Percentiles rank a stretch among this genome's conserved stretches.
Evolutionary conservation across 2,113 vertebrate species (phyloP).

Genomic region (Gambusia holbrooki): DNA sequence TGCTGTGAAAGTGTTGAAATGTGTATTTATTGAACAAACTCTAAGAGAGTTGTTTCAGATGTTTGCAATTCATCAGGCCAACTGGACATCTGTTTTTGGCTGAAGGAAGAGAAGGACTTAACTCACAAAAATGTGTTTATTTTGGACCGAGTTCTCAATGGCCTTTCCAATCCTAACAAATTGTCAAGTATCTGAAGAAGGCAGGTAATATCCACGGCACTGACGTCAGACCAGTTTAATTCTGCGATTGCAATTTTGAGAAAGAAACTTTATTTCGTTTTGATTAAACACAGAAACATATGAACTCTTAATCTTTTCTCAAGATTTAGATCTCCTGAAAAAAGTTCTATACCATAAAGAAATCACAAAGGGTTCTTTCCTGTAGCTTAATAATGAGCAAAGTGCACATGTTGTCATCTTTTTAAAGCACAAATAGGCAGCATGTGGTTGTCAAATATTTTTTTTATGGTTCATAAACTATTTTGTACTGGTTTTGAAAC

Average conservation of each 20-base stretch:
- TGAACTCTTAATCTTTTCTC: slow-evolving; percentile 7
- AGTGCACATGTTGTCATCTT: background rate
- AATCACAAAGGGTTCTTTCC: slow-evolving; percentile 10
- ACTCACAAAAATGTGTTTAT: slow-evolving; percentile 83
- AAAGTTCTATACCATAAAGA: background rate
- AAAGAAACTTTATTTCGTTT: slow-evolving; percentile 21
- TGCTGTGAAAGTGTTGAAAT: slow-evolving; percentile 85
- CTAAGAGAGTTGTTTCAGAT: slow-evolving; percentile 93
- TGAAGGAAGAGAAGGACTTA: slow-evolving; percentile 77
- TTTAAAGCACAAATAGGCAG: background rate
- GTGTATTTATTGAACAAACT: slow-evolving; percentile 91
- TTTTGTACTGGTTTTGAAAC: background rate
- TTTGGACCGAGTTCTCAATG: slow-evolving; percentile 81
- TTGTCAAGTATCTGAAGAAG: slow-evolving; percentile 75
- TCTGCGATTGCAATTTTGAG: slow-evolving; percentile 27
- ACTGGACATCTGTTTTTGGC: slow-evolving; percentile 92
- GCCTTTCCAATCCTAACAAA: slow-evolving; percentile 83
- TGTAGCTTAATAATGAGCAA: slow-evolving; percentile 11
- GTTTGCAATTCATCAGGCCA: slow-evolving; percentile 91
- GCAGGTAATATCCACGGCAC: slow-evolving; percentile 66
- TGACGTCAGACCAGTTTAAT: slow-evolving; percentile 37
- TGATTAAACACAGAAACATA: slow-evolving; percentile 25
- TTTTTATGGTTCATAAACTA: slow-evolving; percentile 18
- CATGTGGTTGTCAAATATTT: background rate
- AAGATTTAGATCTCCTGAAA: slow-evolving; percentile 15